Evolutionary conservation across 2,888 invertebrate species (phyloP), one percentile per base, ranked within the genome.

Genomic region (Tipula confusa): DNA sequence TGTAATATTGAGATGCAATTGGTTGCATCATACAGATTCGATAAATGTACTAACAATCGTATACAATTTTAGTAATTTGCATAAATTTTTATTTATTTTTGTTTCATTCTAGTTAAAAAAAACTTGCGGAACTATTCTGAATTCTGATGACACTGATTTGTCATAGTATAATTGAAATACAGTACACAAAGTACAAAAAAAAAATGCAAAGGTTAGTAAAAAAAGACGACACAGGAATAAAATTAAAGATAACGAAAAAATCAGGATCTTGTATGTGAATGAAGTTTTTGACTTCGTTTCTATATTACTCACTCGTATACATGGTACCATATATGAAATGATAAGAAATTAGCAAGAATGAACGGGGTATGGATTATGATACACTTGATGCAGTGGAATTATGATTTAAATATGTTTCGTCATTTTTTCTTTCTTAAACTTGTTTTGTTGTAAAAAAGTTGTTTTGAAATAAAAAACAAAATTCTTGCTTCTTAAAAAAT

Each of bases 321-420:
- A 43, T 43, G n/a, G 43, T 64, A 24, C 9, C 1, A 24, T 24
- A 24, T 1, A 24, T 3, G 64, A 11, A 64, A 64, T 64, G 64
- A 64, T 24, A 24, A 24, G 2, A 64, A 64, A 64, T 64, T 64
- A 64, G 64, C 64, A 64, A 64, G 24, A 9, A 64, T 24, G 64
- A 64, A 24, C 24, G 64, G 64, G 64, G 64, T 24, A 64, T 24
- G 64, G 64, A 64, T 64, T 64, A 64, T 24, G 64, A 64, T 64
- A 64, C 64, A 64, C 64, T 64, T 64, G 64, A 64, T 64, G 64
- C 64, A 64, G 64, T 64, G 24, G 24, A 64, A 64, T 64, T 64
- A 64, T 64, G 64, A 64, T 64, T 64, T 64, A 64, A 64, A 64
- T 64, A 64, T 64, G 64, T 64, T 64, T 64, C 64, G 64, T 64